phyloP scores from a whole-genome alignment of 1,140 invertebrate genomes.

The Penaeus japonicus region DNA sequence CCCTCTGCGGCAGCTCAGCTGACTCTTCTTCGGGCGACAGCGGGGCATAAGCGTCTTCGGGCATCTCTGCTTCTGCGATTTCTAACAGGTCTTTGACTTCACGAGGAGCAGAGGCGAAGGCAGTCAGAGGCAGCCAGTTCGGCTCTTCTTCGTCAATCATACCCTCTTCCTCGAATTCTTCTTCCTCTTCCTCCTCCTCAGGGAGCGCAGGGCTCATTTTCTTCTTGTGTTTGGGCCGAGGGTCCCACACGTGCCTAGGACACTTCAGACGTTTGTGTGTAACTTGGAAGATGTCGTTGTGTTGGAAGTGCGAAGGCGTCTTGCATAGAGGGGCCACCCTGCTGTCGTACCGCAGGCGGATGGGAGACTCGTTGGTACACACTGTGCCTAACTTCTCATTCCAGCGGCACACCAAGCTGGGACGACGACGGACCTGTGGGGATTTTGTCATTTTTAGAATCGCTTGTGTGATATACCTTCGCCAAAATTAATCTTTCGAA shows the following conservation, averaged over 20 bases:
- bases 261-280: constrained; percentile 42
- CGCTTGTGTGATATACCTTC: neutral
- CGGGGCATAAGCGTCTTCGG: constrained; percentile 35
- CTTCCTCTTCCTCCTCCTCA: neutral
- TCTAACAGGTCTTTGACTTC: constrained; percentile 38
- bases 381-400: constrained; percentile 38
- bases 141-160: constrained; percentile 15
- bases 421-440: constrained; percentile 23
- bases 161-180: neutral
- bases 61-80: constrained; percentile 43
- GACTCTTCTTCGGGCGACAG: neutral
- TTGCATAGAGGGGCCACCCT: constrained; percentile 45
- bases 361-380: constrained; percentile 8
- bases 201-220: neutral
- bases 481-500: neutral
- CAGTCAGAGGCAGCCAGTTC: constrained; percentile 34
- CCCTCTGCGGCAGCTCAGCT: neutral
- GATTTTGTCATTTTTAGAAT: neutral
- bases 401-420: constrained; percentile 38
- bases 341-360: constrained; percentile 30
- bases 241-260: constrained; percentile 35
- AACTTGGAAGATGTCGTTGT: constrained; percentile 34
- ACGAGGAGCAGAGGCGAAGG: constrained; percentile 23
- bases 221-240: neutral
- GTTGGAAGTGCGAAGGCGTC: constrained; percentile 6